Conservation (phyloP, 2,797 vertebrate genomes). For the Lepus oiostolus region DNA sequence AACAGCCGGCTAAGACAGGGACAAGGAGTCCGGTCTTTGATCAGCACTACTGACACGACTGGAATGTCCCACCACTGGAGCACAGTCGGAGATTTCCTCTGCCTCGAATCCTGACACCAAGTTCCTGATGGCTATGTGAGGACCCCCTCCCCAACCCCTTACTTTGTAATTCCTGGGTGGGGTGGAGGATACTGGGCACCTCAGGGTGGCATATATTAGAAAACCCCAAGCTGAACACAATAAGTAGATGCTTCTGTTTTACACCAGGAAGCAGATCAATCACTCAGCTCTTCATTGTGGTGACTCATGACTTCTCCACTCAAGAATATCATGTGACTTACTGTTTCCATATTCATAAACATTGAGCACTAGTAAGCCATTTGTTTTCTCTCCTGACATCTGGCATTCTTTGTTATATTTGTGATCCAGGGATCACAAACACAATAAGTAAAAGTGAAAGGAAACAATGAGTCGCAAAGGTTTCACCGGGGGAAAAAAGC, state of each 20-base stretch:
- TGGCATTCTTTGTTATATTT: not conserved
- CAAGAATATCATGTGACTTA: not conserved
- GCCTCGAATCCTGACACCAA: not conserved
- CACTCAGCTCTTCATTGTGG: not conserved
- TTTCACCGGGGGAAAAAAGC: not conserved
- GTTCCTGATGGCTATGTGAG: not conserved
- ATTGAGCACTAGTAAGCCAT: not conserved
- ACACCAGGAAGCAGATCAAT: not conserved
- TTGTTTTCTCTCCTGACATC: not conserved
- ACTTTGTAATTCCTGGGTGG: not conserved
- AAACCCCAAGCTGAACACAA: not conserved
- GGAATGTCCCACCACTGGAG: not conserved
- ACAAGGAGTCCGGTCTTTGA: not conserved
- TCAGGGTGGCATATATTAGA: not conserved
- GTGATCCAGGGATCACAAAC: not conserved
- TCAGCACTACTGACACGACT: not conserved
- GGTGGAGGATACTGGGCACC: not conserved
- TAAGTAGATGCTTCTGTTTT: not conserved
- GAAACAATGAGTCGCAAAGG: not conserved
- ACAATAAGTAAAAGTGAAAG: not conserved
- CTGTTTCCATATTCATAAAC: not conserved
- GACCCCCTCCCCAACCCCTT: fast-evolving
- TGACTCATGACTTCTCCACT: not conserved
- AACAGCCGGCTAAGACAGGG: not conserved
- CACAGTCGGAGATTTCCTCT: not conserved